Base-by-base conservation (phyloP, 2,888 invertebrate genomes). In the Trichopoda pennipes region DNA sequence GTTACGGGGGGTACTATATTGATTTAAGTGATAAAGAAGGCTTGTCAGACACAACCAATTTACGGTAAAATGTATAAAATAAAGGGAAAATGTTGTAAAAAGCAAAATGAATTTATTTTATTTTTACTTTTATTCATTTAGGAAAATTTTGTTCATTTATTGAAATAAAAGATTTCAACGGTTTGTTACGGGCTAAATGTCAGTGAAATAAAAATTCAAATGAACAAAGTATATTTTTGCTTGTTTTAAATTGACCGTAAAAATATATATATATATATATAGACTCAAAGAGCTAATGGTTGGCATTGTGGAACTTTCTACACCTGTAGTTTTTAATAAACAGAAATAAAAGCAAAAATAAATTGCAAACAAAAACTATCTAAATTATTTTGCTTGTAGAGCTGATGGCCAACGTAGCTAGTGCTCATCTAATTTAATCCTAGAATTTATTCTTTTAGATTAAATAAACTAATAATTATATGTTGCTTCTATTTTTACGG, bases 1-100 rank as follows among this genome's bases (percentile, higher is more conserved):
- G 28, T 60, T 74, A 74, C 78, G 78, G 74, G 7, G 69, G 81
- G 78, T 69, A 81, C 51, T 74, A 78, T 78, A 81, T 81, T 81
- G 81, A 81, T 81, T 81, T 81, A 81, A 81, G 78, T 74, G 77
- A 81, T 78, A 81, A 81, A 81, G 74, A 78, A 78, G 74, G 81
- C 74, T 81, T 81, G 69, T 74, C 77, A 81, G 78, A 77, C 81
- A 81, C 77, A 78, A 81, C 64, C 81, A 81, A 81, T 81, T 81
- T 78, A 56, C 58, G 69, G 58, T 69, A 78, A 74, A 74, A 74
- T 60, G 73, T 64, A 64, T 69, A 69, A 73, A 81, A 60, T 77
- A 69, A 77, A 73, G 61, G 66, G 23, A 64, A 42, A 17, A 58
- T 74, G 47, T 74, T 68, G 38, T 51, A 21, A 64, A 70, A 56